These are phyloP conservation scores for Hydroisotoma schaefferi DNA, from an alignment of 2,888 invertebrate species.

Conservation along the genomic window DNA sequence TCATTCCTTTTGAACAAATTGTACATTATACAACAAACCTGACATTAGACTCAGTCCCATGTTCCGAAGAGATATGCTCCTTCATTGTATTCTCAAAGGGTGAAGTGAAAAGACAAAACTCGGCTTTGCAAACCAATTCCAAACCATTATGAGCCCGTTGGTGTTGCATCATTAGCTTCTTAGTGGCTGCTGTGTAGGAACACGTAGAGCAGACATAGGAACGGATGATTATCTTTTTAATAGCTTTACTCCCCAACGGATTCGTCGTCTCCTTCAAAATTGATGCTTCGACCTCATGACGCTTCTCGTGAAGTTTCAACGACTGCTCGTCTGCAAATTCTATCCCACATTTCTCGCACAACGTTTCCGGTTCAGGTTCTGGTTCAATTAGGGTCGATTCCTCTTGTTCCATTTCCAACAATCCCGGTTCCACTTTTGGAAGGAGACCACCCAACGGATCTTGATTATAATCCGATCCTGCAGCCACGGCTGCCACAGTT, in stretches of 20 bases:
- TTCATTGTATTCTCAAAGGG: conserved; percentile 50
- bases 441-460: conserved; percentile 62
- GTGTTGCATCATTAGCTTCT: conserved; percentile 56
- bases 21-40: conserved; percentile 24
- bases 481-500: background rate
- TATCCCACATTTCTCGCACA: conserved; percentile 58
- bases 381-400: conserved; percentile 50
- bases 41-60: conserved; percentile 32
- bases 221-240: conserved; percentile 28
- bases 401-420: conserved; percentile 25
- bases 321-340: conserved; percentile 58
- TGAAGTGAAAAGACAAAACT: conserved; percentile 50
- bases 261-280: conserved; percentile 17
- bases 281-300: conserved; percentile 51
- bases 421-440: conserved; percentile 57
- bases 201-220: conserved; percentile 56
- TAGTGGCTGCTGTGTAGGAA: conserved; percentile 54
- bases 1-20: background rate
- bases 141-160: conserved; percentile 55
- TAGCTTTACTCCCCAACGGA: conserved; percentile 14
- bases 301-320: conserved; percentile 55
- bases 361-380: conserved; percentile 55
- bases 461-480: background rate
- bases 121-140: conserved; percentile 50
- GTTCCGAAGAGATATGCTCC: conserved; percentile 48